Evolutionary conservation across 2,113 vertebrate genomes (phyloP), one percentile per base, ranked within the genome.

Genomic region (Lepus europaeus): DNA sequence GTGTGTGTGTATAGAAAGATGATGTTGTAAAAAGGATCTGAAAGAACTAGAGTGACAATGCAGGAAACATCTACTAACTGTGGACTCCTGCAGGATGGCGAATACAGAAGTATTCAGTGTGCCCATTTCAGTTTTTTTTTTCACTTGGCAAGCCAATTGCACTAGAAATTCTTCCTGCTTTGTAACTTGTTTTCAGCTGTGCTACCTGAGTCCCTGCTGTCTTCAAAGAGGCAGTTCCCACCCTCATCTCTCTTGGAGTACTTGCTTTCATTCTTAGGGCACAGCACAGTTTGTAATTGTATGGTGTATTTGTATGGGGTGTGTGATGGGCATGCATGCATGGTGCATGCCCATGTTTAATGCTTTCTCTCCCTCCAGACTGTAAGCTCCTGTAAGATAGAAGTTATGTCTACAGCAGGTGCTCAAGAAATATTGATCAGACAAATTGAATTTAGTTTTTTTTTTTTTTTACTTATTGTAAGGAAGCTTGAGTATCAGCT

Each of bases 351-450:
- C 45, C 76, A 63, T 90, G 39, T 76, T 11, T 78, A 89, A 90
- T 70, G 31, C 63, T 56, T 89, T 94, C 78, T 68, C 17, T 27
- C 16, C 19, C 19, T 74, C 13, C 79, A 27, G 29, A 70, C 61
- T 89, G 12, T 70, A 80, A 84, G 61, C 69, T 73, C 59, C 81
- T 29, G 80, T 87, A 72, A 86, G 56, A 45, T 82, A 78, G 39
- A 53, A 79, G 31, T 93, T 53, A 63, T 16, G 1, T 53, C 23
- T 89, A 0, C 49, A 83, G 14, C 59, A 63, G 31, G 4, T 36
- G 9, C 77, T 80, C 27, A 85, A 79, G 33, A 91, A 80, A 72
- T 88, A 87, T 5, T 87, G 36, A 78, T 23, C 74, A 59, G 7
- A 33, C 23, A 70, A 73, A 53, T 86, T 81, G 63, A 87, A 22